Evolutionary conservation across 2,888 invertebrate species (phyloP).

Genomic region (Sinelater perroti): DNA sequence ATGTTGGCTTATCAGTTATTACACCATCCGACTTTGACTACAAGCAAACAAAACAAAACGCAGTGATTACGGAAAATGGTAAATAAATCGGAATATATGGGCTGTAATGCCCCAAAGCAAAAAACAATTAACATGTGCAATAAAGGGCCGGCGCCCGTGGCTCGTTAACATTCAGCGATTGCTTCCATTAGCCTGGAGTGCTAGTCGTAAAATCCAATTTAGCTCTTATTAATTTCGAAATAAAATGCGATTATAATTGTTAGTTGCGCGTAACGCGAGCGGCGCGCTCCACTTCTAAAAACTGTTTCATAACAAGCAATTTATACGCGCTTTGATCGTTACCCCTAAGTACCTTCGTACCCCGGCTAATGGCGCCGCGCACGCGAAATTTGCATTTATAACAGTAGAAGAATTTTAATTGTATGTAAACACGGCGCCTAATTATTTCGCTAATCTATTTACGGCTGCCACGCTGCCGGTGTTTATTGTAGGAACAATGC

Average conservation of each 20-base stretch:
- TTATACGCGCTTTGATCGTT: constrained; percentile 38
- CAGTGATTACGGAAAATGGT: no score
- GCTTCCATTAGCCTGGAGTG: constrained; percentile 31
- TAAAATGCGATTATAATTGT: constrained; percentile 46
- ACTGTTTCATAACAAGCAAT: constrained; percentile 38
- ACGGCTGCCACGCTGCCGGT: constrained; percentile 10
- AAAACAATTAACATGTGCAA: no score
- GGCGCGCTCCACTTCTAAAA: constrained; percentile 36
- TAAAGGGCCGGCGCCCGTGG: constrained; percentile 12
- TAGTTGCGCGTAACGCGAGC: constrained; percentile 42
- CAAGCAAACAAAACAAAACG: no score
- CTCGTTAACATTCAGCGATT: constrained; percentile 21
- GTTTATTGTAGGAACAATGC: no score
- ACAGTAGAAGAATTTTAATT: constrained; percentile 33
- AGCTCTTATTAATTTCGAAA: constrained; percentile 38
- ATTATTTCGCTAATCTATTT: constrained; percentile 32
- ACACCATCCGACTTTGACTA: no score
- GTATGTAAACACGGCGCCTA: constrained; percentile 31
- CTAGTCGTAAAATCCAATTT: constrained; percentile 35
- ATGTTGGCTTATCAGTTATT: no score
- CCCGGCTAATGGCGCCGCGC: constrained; percentile 41
- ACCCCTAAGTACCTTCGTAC: constrained; percentile 36
- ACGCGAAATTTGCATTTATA: constrained; percentile 46
- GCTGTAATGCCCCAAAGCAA: no score
- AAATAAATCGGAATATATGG: no score